Evolutionary conservation across 1,140 invertebrate genomes (phyloP), one percentile per base, ranked within the genome.

Genomic region (Halotydeus destructor): DNA sequence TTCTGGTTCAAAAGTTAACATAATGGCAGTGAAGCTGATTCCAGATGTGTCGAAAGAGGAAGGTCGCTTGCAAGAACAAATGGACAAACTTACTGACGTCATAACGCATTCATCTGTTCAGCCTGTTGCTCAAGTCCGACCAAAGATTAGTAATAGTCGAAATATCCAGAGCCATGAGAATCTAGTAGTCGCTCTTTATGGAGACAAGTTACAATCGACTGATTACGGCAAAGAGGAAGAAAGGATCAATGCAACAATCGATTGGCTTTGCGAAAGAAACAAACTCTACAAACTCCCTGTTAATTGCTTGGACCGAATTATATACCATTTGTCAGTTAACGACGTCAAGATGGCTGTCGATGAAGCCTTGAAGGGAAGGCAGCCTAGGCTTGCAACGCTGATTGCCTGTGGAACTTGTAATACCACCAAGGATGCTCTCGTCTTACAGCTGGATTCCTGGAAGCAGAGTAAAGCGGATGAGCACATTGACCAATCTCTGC

Each of bases 131-230:
- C 23, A 47, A 36, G 42, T 34, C 3, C 28, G 24, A 31, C 9
- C 14, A 5, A 36, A 23, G 14, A 19, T n/a, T n/a, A 11, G 11
- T 9, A 43, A 38, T 38, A 18, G 5, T n/a, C 14, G 30, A 8
- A 39, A 38, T 31, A 14, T 32, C n/a, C 12, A n/a, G 1, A 11
- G 38, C 24, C 18, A 39, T 3, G 43, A 47, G 24, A 27, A 26
- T 24, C 25, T 49, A 11, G 24, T 49, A 6, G 21, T 43, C 38
- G 47, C 47, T 4, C 37, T 47, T 12, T 49, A 38, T 44, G 47
- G 39, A 18, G 24, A 37, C 14, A 26, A 46, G 12, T 25, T 8
- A 25, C 35, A 42, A 24, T 12, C 14, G 23, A 27, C 21, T 5
- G 12, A 33, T 22, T 49, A 46, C 35, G 35, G 19, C 0, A 21